Base-by-base conservation (phyloP, 2,797 vertebrate species). In the Pseudochirops corinnae region DNA sequence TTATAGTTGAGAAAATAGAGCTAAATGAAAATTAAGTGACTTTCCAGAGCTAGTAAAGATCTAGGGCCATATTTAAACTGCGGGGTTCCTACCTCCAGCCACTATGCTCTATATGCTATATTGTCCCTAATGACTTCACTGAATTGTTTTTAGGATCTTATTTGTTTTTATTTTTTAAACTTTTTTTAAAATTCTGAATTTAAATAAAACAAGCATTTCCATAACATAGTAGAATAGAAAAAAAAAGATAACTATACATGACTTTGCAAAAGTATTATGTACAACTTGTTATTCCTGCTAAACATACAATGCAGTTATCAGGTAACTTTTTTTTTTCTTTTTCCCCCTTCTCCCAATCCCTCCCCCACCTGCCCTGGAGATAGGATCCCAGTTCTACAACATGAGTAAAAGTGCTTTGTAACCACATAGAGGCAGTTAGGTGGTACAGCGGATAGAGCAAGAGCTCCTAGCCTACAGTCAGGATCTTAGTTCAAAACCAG, bases 281-380 rank as follows among this genome's bases (percentile, higher is more conserved):
- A 33, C 60, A 33, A 62, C 0, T 62, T 33, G 14, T 33, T 67
- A 67, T 67, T 67, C 14, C 62, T 67, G n/a, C n/a, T 18, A 67
- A 67, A 18, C 18, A 67, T 67, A 67, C 13, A 67, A n/a, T n/a
- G n/a, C 7, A 67, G 33, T 67, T 62, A 62, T 62, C 29, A 67
- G n/a, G 62, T 67, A 67, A 67, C 33, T n/a, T 29, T 18, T 67
- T 62, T 67, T 18, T 2, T 1, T 0, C 14, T 18, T 62, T 33
- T 18, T n/a, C 5, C 2, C 33, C 5, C 5, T 0, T 13, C 14
- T 5, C 14, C 14, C 14, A 28, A 13, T 3, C 33, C 31, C 16
- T 12, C 31, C 31, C 14, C 5, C 3, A 6, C 33, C 9, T n/a
- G 14, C 14, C 33, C 1, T 18, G n/a, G 62, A 67, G 62, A 67